Evolutionary conservation across 2,888 invertebrate genomes (phyloP), one percentile per base, ranked within the genome.

Genomic region (Caenorhabditis wallacei): DNA sequence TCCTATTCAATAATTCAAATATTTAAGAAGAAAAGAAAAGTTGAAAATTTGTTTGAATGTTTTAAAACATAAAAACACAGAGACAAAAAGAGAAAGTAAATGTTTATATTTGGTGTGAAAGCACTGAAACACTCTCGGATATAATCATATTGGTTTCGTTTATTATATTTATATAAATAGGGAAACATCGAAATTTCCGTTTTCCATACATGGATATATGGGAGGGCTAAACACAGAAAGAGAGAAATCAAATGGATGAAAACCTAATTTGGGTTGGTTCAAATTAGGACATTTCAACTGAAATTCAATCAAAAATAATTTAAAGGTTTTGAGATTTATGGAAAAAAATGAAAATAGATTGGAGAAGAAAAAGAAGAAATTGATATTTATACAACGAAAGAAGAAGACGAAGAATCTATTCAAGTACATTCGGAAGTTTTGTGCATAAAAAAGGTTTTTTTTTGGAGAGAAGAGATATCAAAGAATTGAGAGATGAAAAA

Each of bases 61-160:
- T 61, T 61, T 64, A 35, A 64, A 64, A 64, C 64, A 64, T 8
- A 30, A 40, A 46, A 18, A 63, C 26, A 35, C 11, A 40, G 13
- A 66, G 20, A 53, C 20, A 63, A n/a, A n/a, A n/a, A n/a, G n/a
- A n/a, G n/a, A n/a, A n/a, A n/a, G n/a, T 22, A 53, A 66, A 66
- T 66, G 66, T 66, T 66, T 66, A 66, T 66, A 66, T 64, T 53
- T 53, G 66, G 66, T 64, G 64, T 63, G 16, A 63, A 30, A n/a
- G 26, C 56, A 35, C 56, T 35, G 26, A 51, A 64, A 53, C 66
- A 66, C 66, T 66, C 53, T n/a, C n/a, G n/a, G n/a, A 37, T 20
- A 66, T 66, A 64, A 64, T 64, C 64, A 66, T 24, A 66, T 66
- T 66, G 18, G 66, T 53, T 66, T 2, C 10, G 66, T 51, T 66